Percentiles rank a stretch among this genome's conserved stretches.
Conservation (phyloP, 2,797 vertebrate species). For the Melanotaenia nigrans region DNA sequence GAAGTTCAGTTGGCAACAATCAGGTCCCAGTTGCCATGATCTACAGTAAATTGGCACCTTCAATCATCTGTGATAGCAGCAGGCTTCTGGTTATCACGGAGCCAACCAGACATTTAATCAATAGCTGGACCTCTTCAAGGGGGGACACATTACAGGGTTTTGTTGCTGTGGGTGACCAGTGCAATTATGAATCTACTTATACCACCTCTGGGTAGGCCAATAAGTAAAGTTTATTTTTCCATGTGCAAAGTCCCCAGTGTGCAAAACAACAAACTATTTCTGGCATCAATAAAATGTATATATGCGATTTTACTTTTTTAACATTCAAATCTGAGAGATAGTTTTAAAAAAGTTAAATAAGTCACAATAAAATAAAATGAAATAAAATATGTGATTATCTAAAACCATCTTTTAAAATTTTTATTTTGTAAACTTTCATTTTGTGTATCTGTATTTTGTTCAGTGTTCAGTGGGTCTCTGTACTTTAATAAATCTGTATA, state of each 20-base stretch:
- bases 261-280: not conserved
- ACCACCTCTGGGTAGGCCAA: slow-evolving; percentile 15
- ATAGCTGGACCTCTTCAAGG: slow-evolving; percentile 59
- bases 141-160: slow-evolving; percentile 43
- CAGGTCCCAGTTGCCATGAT: slow-evolving; percentile 23
- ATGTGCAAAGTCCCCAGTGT: not conserved
- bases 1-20: slow-evolving; percentile 37
- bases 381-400: not conserved
- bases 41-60: slow-evolving; percentile 47
- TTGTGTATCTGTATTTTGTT: too few species aligned
- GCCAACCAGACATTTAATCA: slow-evolving; percentile 69
- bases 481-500: slow-evolving; percentile 1
- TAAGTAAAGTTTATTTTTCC: not conserved
- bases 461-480: not conserved
- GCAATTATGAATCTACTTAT: slow-evolving; percentile 38
- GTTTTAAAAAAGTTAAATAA: too few species aligned
- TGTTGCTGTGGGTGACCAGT: slow-evolving; percentile 39
- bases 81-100: slow-evolving; percentile 27
- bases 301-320: too few species aligned
- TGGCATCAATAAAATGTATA: not conserved
- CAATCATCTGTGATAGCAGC: slow-evolving; percentile 35
- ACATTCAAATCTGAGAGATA: too few species aligned
- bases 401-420: not conserved
- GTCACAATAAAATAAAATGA: too few species aligned
- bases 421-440: too few species aligned